Percentiles rank a stretch among this genome's conserved stretches.
These are phyloP conservation scores for Oophaga sylvatica DNA, from an alignment of 2,797 vertebrate species.

Conservation along the genomic window DNA sequence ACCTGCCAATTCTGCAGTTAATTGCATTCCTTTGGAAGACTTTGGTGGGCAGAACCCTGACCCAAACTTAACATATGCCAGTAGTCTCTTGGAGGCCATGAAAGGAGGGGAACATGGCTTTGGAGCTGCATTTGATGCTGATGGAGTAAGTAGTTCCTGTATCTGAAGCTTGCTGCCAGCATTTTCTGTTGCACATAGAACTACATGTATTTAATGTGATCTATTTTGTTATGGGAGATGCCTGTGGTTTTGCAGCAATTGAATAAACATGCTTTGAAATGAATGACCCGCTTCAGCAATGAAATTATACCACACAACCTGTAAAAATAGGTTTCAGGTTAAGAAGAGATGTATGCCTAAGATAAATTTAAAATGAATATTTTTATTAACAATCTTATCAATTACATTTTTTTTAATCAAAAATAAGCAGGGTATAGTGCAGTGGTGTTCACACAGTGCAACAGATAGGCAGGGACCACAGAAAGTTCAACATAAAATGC, in stretches of 20 bases:
- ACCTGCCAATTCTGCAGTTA: slow-evolving; percentile 95
- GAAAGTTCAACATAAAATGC: too few species aligned
- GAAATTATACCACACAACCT: too few species aligned
- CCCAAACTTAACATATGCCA: slow-evolving; percentile 91
- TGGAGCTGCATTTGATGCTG: slow-evolving; percentile 98
- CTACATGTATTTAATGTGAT: not conserved
- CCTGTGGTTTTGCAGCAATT: not conserved
- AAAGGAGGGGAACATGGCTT: slow-evolving; percentile 95
- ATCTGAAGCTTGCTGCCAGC: slow-evolving; percentile 24
- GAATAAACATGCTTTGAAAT: too few species aligned
- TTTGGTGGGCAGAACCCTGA: slow-evolving; percentile 94
- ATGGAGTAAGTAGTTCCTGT: slow-evolving; percentile 83
- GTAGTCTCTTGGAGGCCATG: slow-evolving; percentile 92
- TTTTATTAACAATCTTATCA: too few species aligned
- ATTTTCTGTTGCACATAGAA: slow-evolving; percentile 17
- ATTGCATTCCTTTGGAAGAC: slow-evolving; percentile 95
- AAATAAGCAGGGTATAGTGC: too few species aligned
- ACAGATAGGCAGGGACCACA: too few species aligned
- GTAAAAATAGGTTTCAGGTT: too few species aligned
- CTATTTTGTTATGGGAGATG: slow-evolving; percentile 56
- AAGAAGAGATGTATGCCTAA: too few species aligned
- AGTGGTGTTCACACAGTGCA: too few species aligned
- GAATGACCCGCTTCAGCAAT: too few species aligned
- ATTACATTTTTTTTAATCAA: too few species aligned
- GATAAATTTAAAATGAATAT: too few species aligned